phyloP scores from a whole-genome alignment of 2,888 invertebrate species.

The Lepeophtheirus nordmannii region DNA sequence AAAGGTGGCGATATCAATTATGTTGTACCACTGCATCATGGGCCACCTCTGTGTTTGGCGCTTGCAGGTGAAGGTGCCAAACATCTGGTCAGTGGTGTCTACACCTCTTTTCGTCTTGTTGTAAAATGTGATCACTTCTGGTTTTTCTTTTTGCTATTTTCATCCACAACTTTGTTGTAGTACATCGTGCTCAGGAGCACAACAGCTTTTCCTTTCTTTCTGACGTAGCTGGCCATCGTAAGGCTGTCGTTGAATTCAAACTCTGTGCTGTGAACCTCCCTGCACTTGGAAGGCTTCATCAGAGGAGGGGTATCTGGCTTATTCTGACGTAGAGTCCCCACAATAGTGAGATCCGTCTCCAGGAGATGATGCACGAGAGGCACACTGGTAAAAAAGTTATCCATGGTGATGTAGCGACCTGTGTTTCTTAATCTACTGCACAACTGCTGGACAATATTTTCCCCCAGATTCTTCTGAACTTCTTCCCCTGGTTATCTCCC shows the following conservation, averaged over 20 bases:
- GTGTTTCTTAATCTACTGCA: not conserved
- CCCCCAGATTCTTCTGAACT: not conserved
- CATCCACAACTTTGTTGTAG: not conserved
- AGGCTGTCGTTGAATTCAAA: no score
- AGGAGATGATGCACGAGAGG: no score
- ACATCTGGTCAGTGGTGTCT: not conserved
- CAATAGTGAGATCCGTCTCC: no score
- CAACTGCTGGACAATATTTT: not conserved
- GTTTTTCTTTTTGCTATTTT: not conserved
- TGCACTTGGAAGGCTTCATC: no score
- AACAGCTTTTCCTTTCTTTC: no score
- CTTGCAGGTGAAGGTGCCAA: not conserved
- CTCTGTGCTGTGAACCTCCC: no score
- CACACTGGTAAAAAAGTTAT: not conserved
- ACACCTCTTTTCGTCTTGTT: not conserved
- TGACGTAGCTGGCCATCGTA: no score
- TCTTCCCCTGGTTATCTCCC: not conserved
- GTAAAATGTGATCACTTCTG: slow-evolving; percentile 2
- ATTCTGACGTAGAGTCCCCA: no score
- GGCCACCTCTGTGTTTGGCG: not conserved
- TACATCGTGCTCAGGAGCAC: not conserved
- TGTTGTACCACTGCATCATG: not conserved
- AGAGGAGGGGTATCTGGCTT: no score
- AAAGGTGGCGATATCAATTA: not conserved
- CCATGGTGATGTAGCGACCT: not conserved